Percentiles rank a stretch among this genome's conserved stretches.
These are phyloP conservation scores for Anguilla rostrata DNA, from an alignment of 2,113 vertebrate genomes.

Conservation along the genomic window DNA sequence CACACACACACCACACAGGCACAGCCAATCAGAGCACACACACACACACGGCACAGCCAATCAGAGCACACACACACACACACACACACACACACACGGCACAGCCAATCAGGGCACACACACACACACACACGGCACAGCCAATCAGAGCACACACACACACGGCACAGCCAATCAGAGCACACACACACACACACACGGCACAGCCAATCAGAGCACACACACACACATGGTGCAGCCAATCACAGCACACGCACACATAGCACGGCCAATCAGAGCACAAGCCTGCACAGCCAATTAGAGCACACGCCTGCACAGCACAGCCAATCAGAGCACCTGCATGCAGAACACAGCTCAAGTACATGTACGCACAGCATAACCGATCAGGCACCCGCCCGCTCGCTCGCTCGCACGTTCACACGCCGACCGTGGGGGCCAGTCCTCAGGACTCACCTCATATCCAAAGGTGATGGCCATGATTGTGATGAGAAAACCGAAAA, in stretches of 20 bases:
- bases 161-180: too few relatives aligned
- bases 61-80: neutral
- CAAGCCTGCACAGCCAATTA: neutral
- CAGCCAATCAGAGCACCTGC: too few relatives aligned
- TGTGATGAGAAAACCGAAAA: constrained; percentile 92
- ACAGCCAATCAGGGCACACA: neutral
- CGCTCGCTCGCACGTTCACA: too few relatives aligned
- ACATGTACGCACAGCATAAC: neutral
- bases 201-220: too few relatives aligned
- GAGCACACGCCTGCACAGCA: neutral
- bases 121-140: neutral
- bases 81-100: neutral
- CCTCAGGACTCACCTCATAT: constrained; percentile 78
- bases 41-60: too few relatives aligned
- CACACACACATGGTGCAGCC: neutral
- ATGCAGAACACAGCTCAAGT: neutral
- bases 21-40: neutral
- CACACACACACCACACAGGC: neutral
- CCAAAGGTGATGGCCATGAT: constrained; percentile 94
- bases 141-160: too few relatives aligned
- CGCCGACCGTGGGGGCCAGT: neutral
- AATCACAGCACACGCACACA: neutral
- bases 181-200: too few relatives aligned
- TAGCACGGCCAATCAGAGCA: neutral
- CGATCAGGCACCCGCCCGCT: too few relatives aligned